phyloP scores from a whole-genome alignment of 2,888 invertebrate species.

The Pediacus dermestoides region DNA sequence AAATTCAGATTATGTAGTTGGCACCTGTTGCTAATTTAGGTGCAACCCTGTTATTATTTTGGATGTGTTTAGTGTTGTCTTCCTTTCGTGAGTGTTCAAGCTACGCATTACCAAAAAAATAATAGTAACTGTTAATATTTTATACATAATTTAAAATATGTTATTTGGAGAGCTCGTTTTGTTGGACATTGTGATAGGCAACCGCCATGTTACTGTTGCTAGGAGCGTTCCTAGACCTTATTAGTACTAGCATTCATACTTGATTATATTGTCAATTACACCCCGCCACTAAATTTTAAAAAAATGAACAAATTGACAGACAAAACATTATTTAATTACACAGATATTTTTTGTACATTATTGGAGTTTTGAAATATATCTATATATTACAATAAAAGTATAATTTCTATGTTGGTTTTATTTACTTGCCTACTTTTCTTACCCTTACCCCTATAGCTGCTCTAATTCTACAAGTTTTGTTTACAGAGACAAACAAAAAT shows the following conservation, averaged over 20 bases:
- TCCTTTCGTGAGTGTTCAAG: conserved; percentile 50
- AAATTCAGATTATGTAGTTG: conserved; percentile 20
- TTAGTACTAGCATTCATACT: conserved; percentile 49
- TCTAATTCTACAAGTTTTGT: no score
- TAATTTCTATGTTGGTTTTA: conserved; percentile 35
- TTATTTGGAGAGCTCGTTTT: conserved; percentile 52
- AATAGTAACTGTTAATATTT: conserved; percentile 54
- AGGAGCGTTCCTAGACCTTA: conserved; percentile 48
- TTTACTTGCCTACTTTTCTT: no score
- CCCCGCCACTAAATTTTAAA: conserved; percentile 46
- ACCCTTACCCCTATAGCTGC: no score
- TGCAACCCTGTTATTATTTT: conserved; percentile 20
- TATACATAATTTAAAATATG: conserved; percentile 54
- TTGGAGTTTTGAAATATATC: conserved; percentile 69
- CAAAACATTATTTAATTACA: conserved; percentile 58
- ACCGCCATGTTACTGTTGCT: conserved; percentile 52
- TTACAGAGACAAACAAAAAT: no score
- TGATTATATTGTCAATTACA: conserved; percentile 53
- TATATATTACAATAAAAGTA: conserved; percentile 49
- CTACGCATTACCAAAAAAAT: conserved; percentile 51
- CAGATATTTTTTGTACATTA: conserved; percentile 74
- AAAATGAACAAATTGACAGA: conserved; percentile 57
- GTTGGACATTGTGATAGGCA: conserved; percentile 54
- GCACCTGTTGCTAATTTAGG: neutral
- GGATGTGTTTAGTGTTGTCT: conserved; percentile 49